Evolutionary conservation across 1,140 invertebrate species (phyloP).

Genomic region (Drosophila miranda): DNA sequence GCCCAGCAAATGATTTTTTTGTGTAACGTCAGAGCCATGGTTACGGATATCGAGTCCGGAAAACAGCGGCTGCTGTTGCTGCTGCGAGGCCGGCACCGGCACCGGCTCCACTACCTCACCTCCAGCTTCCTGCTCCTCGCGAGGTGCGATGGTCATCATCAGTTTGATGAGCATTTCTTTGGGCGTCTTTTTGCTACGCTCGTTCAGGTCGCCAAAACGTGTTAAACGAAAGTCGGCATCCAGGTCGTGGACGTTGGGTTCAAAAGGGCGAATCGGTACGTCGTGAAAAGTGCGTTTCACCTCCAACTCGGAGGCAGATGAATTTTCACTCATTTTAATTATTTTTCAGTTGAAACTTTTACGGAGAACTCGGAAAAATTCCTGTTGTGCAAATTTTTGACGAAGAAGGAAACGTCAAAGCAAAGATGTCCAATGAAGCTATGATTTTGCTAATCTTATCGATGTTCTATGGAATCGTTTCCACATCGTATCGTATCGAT

Average conservation of each 20-base stretch:
- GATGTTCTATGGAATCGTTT: too few species aligned
- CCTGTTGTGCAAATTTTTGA: too few species aligned
- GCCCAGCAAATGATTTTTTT: slow-evolving; percentile 85
- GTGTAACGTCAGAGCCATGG: slow-evolving; percentile 90
- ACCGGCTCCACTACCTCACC: slow-evolving; percentile 82
- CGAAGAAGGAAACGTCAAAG: too few species aligned
- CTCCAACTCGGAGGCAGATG: too few species aligned
- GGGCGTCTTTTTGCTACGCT: slow-evolving; percentile 99
- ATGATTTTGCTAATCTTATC: too few species aligned
- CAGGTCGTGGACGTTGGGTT: slow-evolving; percentile 97
- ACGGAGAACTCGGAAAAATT: too few species aligned
- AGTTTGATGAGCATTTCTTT: slow-evolving; percentile 97
- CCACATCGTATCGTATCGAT: too few species aligned
- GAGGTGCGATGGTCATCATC: slow-evolving; percentile 92
- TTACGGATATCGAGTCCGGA: slow-evolving; percentile 90
- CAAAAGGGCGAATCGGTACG: slow-evolving; percentile 88
- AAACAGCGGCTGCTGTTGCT: slow-evolving; percentile 94
- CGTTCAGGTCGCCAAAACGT: slow-evolving; percentile 98
- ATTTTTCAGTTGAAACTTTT: too few species aligned
- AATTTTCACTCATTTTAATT: too few species aligned
- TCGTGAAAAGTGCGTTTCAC: too few species aligned
- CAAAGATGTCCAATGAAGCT: too few species aligned
- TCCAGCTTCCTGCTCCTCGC: too few species aligned
- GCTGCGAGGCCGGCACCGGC: slow-evolving; percentile 88
- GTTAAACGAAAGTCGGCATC: slow-evolving; percentile 97